Evolutionary conservation across 2,113 vertebrate species (phyloP).

Genomic region (Myrmophylax atrothorax): DNA sequence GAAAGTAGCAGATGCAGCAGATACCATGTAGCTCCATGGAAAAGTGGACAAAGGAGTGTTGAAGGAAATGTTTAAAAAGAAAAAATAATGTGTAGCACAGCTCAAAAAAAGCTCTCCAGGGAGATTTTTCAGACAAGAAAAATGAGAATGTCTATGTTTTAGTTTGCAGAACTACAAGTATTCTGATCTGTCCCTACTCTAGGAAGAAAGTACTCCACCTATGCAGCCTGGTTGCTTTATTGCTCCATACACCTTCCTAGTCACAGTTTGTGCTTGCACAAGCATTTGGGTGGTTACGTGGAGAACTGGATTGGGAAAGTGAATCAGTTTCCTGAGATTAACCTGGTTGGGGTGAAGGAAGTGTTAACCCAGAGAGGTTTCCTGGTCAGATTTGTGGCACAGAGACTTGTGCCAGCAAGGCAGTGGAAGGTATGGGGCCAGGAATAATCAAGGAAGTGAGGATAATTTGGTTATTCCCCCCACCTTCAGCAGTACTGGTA

Average conservation of each 20-base stretch:
- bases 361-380: not conserved
- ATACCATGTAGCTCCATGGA: not conserved
- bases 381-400: not conserved
- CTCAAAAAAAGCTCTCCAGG: not conserved
- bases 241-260: not conserved
- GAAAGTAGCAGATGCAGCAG: not conserved
- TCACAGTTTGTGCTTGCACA: not conserved
- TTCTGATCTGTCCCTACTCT: not conserved
- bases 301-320: not conserved
- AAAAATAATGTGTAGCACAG: not conserved
- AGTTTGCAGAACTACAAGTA: not conserved
- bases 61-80: not conserved
- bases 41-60: not conserved
- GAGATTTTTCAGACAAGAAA: not conserved
- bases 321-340: not conserved
- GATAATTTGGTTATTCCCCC: not conserved
- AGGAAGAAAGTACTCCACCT: not conserved
- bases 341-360: not conserved
- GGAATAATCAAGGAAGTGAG: not conserved
- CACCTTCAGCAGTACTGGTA: not conserved
- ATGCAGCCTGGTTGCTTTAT: rapidly evolving
- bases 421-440: not conserved
- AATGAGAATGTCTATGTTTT: not conserved
- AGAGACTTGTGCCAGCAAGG: not conserved
- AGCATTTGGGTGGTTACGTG: not conserved